Evolutionary conservation across 2,888 invertebrate species (phyloP), one percentile per base, ranked within the genome.

Genomic region (Ophioninae sp.): DNA sequence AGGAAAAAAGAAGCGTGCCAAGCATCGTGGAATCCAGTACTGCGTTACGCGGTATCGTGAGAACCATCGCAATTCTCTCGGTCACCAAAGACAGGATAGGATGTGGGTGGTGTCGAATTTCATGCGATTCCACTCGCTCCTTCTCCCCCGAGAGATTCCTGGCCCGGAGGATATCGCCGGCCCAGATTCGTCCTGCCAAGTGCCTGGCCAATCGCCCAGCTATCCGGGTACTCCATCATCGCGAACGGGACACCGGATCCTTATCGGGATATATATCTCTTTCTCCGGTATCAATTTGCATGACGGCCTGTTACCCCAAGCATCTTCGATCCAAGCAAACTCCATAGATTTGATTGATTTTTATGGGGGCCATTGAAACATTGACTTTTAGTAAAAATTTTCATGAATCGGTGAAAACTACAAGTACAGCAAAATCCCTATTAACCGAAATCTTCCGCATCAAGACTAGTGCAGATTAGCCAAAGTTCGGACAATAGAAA

Each of bases 51-150:
- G 63, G 72, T 59, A 67, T 51, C 67, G 67, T 67, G 84, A 85
- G 87, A 88, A 83, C 85, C 82, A 82, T 79, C 61, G 84, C 76
- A 79, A 81, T 81, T 67, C 68, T 72, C 68, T 71, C 61, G 41
- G 73, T 72, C 61, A 75, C 81, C 51, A 61, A 61, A 75, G 59
- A 81, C 76, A 79, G 81, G 80, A 84, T 85, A 85, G 87, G 87
- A 87, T 88, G 88, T 87, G 88, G 88, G 87, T 85, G 85, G 87
- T 87, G 83, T 88, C 85, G 73, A 71, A 79, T 88, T 88, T 84
- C 87, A 67, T 78, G 81, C 76, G 83, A 85, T 85, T 75, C 74
- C 76, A 72, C 68, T 67, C 79, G 39, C 73, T 67, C 69, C 75
- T 74, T n/a, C 80, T 78, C 72, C 73, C 79, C 69, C 73, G 78